Percentiles rank a stretch among this genome's conserved stretches.
These are phyloP conservation scores for Chymomyza costata DNA, from an alignment of 1,140 invertebrate species.

Conservation along the genomic window DNA sequence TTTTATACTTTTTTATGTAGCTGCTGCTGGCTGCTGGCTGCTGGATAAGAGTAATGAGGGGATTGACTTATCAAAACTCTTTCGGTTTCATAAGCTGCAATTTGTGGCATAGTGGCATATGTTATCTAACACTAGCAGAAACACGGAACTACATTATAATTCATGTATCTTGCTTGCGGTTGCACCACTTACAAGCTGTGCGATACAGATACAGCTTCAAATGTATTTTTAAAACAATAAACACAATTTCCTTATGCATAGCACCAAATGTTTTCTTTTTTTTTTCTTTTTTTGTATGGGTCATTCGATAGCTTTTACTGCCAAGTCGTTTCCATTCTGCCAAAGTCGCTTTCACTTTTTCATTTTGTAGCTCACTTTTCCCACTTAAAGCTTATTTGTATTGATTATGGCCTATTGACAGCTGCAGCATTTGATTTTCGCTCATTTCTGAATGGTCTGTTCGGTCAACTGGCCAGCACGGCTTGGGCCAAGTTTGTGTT, in stretches of 20 bases:
- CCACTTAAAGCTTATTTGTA: slow-evolving; percentile 48
- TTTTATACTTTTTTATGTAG: slow-evolving; percentile 19
- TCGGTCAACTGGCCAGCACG: too few relatives aligned
- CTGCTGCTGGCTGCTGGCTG: slow-evolving; percentile 16
- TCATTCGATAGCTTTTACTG: not conserved
- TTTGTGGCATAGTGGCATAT: slow-evolving; percentile 4
- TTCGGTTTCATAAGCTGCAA: slow-evolving; percentile 30
- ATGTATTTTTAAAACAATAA: slow-evolving; percentile 29
- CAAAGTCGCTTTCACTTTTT: slow-evolving; percentile 59
- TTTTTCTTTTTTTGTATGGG: slow-evolving; percentile 28
- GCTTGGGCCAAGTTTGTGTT: too few relatives aligned
- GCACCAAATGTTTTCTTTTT: slow-evolving; percentile 21
- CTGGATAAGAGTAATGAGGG: too few relatives aligned
- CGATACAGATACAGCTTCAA: slow-evolving; percentile 5
- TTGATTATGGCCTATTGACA: slow-evolving; percentile 61
- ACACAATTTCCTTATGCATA: slow-evolving; percentile 47
- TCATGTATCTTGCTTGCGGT: slow-evolving; percentile 43
- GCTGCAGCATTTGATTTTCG: slow-evolving; percentile 20
- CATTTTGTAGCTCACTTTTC: slow-evolving; percentile 51
- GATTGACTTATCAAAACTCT: slow-evolving; percentile 19
- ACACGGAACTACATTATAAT: slow-evolving; percentile 57
- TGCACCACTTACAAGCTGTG: slow-evolving; percentile 22
- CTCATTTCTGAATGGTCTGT: slow-evolving; percentile 32
- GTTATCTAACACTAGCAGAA: slow-evolving; percentile 53
- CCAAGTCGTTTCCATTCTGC: slow-evolving; percentile 36